A percentile compares a stretch with the other conserved stretches of the same genome.
phyloP scores from a whole-genome alignment of 2,888 invertebrate genomes.

The Deroplatys truncata region DNA sequence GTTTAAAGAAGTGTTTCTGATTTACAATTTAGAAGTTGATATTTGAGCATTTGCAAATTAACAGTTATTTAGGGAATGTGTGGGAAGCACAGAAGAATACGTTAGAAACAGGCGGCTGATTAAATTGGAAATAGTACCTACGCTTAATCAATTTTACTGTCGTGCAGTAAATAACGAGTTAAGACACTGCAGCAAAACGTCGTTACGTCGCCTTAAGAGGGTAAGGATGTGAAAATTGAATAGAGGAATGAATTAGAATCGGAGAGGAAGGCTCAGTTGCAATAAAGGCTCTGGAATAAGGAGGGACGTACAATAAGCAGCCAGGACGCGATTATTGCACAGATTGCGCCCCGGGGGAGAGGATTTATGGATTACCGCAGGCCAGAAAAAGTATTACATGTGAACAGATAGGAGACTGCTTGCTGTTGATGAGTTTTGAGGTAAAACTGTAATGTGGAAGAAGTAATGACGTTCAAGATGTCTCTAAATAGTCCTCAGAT shows the following conservation, averaged over 20 bases:
- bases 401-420: neutral
- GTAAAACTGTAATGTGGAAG: too few species aligned
- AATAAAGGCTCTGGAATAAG: neutral
- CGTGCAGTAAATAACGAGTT: neutral
- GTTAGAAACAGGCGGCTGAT: neutral
- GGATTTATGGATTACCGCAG: neutral
- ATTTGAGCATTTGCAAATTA: too few species aligned
- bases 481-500: too few species aligned
- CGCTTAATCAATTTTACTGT: neutral
- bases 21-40: too few species aligned
- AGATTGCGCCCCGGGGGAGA: neutral
- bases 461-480: too few species aligned
- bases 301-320: neutral
- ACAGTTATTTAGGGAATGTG: too few species aligned
- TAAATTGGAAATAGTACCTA: neutral
- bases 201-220: neutral
- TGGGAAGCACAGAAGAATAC: neutral
- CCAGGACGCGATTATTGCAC: neutral
- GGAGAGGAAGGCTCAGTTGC: neutral
- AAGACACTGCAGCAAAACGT: neutral
- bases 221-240: neutral
- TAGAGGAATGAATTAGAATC: neutral
- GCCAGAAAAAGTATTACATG: neutral
- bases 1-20: too few species aligned
- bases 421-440: neutral